Evolutionary conservation across 2,888 invertebrate genomes (phyloP).

Genomic region (Petrolisthes cinctipes): DNA sequence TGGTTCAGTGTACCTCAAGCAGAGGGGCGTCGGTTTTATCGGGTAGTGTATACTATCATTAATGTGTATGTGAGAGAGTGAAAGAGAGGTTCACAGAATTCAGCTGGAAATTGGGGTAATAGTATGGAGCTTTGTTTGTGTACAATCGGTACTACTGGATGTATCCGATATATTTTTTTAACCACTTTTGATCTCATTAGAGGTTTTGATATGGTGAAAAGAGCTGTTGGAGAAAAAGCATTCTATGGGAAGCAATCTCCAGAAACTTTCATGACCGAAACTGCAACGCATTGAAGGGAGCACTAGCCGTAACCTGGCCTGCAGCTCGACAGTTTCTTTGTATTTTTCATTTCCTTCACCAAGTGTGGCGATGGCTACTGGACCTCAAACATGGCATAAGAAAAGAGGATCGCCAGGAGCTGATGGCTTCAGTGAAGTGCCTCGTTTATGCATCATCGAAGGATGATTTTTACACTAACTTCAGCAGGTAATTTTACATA

Average conservation of each 20-base stretch:
- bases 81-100: background rate
- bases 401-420: conserved; percentile 19
- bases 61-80: conserved; percentile 5
- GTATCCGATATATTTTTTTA: conserved; percentile 2
- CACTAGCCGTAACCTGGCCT: conserved; percentile 16
- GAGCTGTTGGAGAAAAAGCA: conserved; percentile 1
- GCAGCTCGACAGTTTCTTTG: conserved; percentile 10
- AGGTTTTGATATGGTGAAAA: conserved; percentile 15
- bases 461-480: conserved; percentile 16
- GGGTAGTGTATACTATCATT: background rate
- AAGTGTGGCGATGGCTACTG: conserved; percentile 22
- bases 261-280: background rate
- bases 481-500: conserved; percentile 17
- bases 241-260: conserved; percentile 13
- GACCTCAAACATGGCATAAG: conserved; percentile 23
- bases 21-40: too few relatives aligned
- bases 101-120: conserved; percentile 12
- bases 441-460: conserved; percentile 23
- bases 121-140: conserved; percentile 15
- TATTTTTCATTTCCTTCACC: conserved; percentile 10
- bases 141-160: background rate
- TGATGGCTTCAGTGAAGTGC: conserved; percentile 20
- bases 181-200: conserved; percentile 7
- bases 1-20: too few relatives aligned
- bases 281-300: background rate